Base-by-base conservation (phyloP, 2,113 vertebrate genomes). In the Abramis brama region DNA sequence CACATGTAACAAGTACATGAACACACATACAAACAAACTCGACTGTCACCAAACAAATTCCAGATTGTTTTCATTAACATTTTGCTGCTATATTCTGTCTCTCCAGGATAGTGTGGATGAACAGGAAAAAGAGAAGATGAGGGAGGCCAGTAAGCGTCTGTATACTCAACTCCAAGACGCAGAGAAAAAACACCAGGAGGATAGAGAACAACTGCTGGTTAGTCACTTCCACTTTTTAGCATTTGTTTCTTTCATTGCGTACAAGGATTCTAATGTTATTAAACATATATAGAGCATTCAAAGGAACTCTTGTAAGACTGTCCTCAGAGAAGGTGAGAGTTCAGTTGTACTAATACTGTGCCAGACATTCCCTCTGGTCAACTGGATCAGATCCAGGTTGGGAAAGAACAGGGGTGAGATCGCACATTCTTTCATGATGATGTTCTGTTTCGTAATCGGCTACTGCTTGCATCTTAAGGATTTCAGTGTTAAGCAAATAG, bases 131-230 rank as follows among this genome's bases (percentile, higher is more conserved):
- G 93, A 91, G 15, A 94, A 94, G 87, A 92, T 97, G 85, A 94
- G 96, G 21, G 95, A 96, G 88, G 96, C 94, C 0, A 95, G 96
- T 0, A 95, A 91, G 88, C 95, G 95, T 19, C 88, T 98, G 2
- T 96, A 96, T 8, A 89, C 89, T 55, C 50, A 94, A 91, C 92
- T 98, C 52, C 96, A 95, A 91, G 97, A 98, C 47, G 93, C 95
- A 0, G 97, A 98, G 80, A 95, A 85, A 66, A 95, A 91, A 73
- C 96, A 96, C 68, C 95, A 95, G 90, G 93, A 95, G 62, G 97
- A 98, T 36, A 94, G 91, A 64, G 93, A 93, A 3, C 91, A 89
- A 76, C 95, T 97, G 4, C 96, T 97, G 96, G 97, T 98, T 33
- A 75, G 75, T 25, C 33, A 2, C 25, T 52, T 50, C 12, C 45